Evolutionary conservation across 2,797 vertebrate genomes (phyloP).

Genomic region (Sternotherus odoratus): DNA sequence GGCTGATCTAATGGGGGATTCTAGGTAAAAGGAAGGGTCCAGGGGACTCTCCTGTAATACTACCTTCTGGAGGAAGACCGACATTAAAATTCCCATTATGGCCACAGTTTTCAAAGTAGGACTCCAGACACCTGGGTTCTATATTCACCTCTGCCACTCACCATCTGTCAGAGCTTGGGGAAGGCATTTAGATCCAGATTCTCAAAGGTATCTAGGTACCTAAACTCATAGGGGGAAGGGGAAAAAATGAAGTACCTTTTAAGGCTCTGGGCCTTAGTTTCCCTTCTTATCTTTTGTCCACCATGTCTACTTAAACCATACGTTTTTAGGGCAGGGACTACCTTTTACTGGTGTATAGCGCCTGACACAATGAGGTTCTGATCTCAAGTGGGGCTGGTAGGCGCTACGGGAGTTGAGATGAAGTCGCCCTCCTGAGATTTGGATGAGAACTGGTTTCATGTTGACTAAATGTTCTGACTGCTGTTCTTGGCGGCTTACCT

Average conservation of each 20-base stretch:
- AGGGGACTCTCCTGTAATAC: background rate
- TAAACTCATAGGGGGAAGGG: background rate
- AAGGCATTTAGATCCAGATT: background rate
- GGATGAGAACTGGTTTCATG: rapidly evolving
- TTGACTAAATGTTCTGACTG: background rate
- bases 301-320: background rate
- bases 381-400: background rate
- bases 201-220: background rate
- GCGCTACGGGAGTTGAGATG: background rate
- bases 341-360: background rate
- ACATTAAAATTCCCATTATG: background rate
- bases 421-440: background rate
- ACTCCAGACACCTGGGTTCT: background rate
- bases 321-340: background rate
- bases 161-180: background rate
- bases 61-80: background rate
- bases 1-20: background rate
- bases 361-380: background rate
- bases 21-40: background rate
- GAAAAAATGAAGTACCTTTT: too few relatives aligned
- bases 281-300: background rate
- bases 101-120: background rate
- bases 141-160: background rate
- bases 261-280: too few relatives aligned
- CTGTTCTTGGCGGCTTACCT: too few relatives aligned